Percentiles rank a stretch among this genome's conserved stretches.
phyloP scores from a whole-genome alignment of 1,140 invertebrate species.

The Drosophila mojavensis region DNA sequence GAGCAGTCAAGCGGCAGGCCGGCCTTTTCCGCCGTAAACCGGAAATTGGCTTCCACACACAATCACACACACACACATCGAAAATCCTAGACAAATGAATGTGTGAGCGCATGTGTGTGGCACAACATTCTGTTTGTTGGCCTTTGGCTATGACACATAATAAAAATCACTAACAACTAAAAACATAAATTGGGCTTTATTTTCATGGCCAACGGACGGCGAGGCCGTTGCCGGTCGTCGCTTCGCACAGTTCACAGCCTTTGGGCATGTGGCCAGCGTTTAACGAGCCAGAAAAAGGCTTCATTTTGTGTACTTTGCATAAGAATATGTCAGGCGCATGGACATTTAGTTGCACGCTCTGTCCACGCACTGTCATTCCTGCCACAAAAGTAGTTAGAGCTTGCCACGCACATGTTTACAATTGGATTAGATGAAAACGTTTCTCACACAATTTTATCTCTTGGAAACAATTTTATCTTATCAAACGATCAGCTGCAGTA shows the following conservation, averaged over 20 bases:
- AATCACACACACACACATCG: slow-evolving; percentile 38
- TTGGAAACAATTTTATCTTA: too few relatives aligned
- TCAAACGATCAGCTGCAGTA: not conserved
- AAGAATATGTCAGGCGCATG: slow-evolving; percentile 62
- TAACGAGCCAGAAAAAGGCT: slow-evolving; percentile 71
- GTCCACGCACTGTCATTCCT: slow-evolving; percentile 18
- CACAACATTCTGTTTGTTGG: slow-evolving; percentile 22
- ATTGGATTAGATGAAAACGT: not conserved
- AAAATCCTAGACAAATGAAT: not conserved
- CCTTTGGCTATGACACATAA: slow-evolving; percentile 77
- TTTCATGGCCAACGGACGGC: slow-evolving; percentile 65
- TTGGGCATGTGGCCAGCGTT: slow-evolving; percentile 44
- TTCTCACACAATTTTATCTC: not conserved
- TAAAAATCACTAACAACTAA: slow-evolving; percentile 83
- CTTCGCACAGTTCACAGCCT: slow-evolving; percentile 13
- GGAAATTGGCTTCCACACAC: slow-evolving; percentile 69
- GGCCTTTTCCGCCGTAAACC: slow-evolving; percentile 73
- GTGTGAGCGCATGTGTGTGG: slow-evolving; percentile 1
- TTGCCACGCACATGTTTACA: not conserved
- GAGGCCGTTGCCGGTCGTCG: slow-evolving; percentile 12
- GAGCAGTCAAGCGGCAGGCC: slow-evolving; percentile 31
- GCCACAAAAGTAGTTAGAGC: not conserved
- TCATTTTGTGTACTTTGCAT: slow-evolving; percentile 69
- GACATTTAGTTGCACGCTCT: not conserved
- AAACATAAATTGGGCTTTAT: slow-evolving; percentile 81